Base-by-base conservation (phyloP, 2,797 vertebrate genomes). In the Limnodromus scolopaceus region DNA sequence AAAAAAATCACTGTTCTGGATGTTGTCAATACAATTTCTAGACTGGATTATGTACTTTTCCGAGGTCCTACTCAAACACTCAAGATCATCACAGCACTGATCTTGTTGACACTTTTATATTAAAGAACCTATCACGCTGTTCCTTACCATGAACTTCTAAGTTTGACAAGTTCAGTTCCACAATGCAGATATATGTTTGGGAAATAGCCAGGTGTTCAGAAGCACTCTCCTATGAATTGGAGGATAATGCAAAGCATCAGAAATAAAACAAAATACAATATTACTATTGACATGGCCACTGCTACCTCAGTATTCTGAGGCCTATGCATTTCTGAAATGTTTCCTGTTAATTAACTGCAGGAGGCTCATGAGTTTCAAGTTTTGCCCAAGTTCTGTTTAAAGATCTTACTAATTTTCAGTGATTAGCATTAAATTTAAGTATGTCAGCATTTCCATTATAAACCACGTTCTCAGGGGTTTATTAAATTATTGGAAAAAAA, bases 391-490 rank as follows among this genome's bases (percentile, higher is more conserved):
- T 96, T 84, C 88, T 86, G 25, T 63, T 93, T 84, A 94, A 92
- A 95, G 89, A 90, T 90, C 77, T 84, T 76, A 88, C 72, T 96
- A 92, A 96, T 96, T 95, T 90, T 86, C 77, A 82, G 83, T 88
- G 92, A 96, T 96, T 97, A 97, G 60, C 93, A 97, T 96, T 94
- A 96, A 95, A 75, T 90, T 93, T 94, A 96, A 96, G 93, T 81
- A 93, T 95, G 91, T 96, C 95, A 96, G 95, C 95, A 89, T 75
- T 96, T 96, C 85, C 92, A 86, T 95, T 94, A 95, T 93, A 91
- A 95, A 84, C 43, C 74, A 72, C 77, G n/a, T 90, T 96, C 95
- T 95, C 96, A 43, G 13, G 95, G 91, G 94, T 95, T 95, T 96
- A 96, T 95, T 93, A 97, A 95, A 92, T 96, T 93, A 97, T 95